phyloP scores from a whole-genome alignment of 2,797 vertebrate species.

The Schizothorax lantsangensis region DNA sequence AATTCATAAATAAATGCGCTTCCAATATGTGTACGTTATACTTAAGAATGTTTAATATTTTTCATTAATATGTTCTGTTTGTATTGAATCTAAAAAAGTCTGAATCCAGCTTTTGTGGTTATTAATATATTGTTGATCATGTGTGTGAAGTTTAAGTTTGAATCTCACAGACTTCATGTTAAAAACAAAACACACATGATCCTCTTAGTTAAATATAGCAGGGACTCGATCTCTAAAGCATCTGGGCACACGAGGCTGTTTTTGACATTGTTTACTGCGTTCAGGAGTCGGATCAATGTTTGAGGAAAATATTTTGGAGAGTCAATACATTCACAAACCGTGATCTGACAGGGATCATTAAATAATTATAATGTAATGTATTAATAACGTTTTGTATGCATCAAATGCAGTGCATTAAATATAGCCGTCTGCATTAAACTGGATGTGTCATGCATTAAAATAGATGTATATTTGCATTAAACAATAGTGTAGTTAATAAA shows the following conservation, averaged over 20 bases:
- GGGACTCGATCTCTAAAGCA: slow-evolving; percentile 22
- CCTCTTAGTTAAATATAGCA: slow-evolving; percentile 40
- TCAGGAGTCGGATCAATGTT: not conserved
- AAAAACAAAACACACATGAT: slow-evolving; percentile 44
- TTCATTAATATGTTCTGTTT: not conserved
- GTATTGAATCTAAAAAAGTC: not conserved
- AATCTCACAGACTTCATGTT: not conserved
- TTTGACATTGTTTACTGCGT: slow-evolving; percentile 22
- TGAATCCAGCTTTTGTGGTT: not conserved
- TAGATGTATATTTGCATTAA: not conserved
- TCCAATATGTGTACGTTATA: not conserved
- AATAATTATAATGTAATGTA: not conserved
- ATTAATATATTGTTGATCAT: not conserved
- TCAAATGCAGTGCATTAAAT: not conserved
- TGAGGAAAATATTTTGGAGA: not conserved
- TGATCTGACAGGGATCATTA: not conserved
- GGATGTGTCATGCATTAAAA: not conserved
- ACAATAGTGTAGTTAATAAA: not conserved
- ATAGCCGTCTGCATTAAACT: not conserved
- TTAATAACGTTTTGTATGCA: too few species aligned
- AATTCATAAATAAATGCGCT: not conserved
- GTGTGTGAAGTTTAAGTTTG: not conserved
- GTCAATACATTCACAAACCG: not conserved
- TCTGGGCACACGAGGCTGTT: slow-evolving; percentile 8
- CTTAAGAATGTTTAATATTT: not conserved